A percentile compares a stretch with the other conserved stretches of the same genome.
Conservation (phyloP, 92 coral and sea anemone species). For the Anthopleura xanthogrammica region DNA sequence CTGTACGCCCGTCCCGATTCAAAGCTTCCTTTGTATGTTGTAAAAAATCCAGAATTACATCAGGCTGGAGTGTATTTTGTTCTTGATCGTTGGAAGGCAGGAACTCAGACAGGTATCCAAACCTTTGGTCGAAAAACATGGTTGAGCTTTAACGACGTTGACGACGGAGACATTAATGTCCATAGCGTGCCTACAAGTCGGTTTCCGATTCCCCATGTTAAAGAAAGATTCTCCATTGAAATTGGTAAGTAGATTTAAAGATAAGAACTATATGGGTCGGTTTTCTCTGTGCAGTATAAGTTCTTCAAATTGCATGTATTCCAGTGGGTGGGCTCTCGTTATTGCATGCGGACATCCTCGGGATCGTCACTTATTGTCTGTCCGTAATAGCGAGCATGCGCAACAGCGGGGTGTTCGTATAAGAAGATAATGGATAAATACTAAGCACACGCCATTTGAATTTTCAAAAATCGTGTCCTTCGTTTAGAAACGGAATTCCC, state of each 20-base stretch:
- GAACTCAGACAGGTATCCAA: slow-evolving; percentile 36
- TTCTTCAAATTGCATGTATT: no score
- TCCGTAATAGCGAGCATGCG: no score
- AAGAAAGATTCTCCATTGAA: not conserved
- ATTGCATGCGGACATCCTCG: no score
- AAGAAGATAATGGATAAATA: no score
- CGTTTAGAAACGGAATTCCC: no score
- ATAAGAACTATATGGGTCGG: no score
- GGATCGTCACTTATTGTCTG: no score
- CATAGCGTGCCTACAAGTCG: not conserved
- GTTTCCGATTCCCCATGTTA: not conserved
- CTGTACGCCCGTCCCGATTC: slow-evolving; percentile 17
- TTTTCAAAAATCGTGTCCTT: no score
- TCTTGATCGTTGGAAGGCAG: slow-evolving; percentile 40
- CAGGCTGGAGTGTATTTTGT: slow-evolving; percentile 12
- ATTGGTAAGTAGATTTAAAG: not conserved
- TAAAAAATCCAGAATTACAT: not conserved
- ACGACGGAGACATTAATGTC: slow-evolving; percentile 24
- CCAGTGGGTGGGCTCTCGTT: no score
- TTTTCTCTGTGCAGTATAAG: no score
- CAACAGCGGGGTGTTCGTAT: no score
- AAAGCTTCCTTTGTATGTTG: not conserved
- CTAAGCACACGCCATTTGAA: no score
- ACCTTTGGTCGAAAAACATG: slow-evolving; percentile 18
- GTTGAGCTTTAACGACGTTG: slow-evolving; percentile 17